Percentiles rank a stretch among this genome's conserved stretches.
These are phyloP conservation scores for Callipepla squamata DNA, from an alignment of 2,113 vertebrate genomes.

Conservation along the genomic window DNA sequence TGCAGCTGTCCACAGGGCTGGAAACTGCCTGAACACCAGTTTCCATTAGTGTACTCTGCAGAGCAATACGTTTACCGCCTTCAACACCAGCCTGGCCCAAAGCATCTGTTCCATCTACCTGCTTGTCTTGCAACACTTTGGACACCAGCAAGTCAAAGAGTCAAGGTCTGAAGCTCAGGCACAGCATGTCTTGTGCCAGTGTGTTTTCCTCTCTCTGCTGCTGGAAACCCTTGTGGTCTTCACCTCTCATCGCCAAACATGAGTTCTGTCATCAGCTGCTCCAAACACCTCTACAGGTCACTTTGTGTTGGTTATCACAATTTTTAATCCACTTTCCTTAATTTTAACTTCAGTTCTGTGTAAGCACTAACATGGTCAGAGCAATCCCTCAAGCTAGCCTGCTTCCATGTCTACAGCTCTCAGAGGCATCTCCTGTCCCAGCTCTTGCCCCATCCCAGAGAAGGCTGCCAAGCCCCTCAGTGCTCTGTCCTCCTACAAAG, in stretches of 20 bases:
- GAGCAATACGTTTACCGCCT: constrained; percentile 49
- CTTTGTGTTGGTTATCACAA: neutral
- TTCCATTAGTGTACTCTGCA: constrained; percentile 6
- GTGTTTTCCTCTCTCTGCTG: constrained; percentile 27
- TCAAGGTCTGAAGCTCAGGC: neutral
- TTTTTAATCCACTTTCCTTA: constrained; percentile 14
- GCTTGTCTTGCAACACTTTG: neutral
- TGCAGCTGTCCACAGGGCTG: neutral
- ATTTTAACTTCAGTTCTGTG: constrained; percentile 18
- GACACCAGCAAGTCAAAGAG: constrained; percentile 43
- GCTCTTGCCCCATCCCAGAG: neutral
- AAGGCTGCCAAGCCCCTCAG: neutral
- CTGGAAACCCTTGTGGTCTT: neutral
- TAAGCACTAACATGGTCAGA: neutral
- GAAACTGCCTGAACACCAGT: constrained; percentile 14
- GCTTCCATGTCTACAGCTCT: constrained; percentile 17
- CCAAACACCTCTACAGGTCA: constrained; percentile 22
- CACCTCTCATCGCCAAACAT: neutral
- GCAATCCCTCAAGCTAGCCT: neutral
- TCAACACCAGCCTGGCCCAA: constrained; percentile 43
- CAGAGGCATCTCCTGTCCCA: neutral
- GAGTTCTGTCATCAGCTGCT: constrained; percentile 8
- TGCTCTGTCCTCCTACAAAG: constrained; percentile 38
- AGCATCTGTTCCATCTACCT: constrained; percentile 11
- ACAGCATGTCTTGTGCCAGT: constrained; percentile 19